Conservation (phyloP, 2,888 invertebrate genomes). For the Drosophila greeni region DNA sequence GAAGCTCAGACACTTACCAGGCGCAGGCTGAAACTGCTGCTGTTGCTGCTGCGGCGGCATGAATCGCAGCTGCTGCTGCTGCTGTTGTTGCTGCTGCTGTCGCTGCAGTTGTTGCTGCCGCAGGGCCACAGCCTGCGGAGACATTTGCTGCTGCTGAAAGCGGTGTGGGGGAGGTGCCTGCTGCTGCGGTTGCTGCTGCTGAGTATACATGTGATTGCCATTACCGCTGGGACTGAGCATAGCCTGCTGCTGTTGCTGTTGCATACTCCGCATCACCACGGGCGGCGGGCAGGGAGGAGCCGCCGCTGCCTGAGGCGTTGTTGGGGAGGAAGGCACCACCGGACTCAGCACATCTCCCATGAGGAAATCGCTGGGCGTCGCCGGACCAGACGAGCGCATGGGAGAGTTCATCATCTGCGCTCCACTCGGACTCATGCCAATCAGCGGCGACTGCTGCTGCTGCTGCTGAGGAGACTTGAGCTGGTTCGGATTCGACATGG, state of each 20-base stretch:
- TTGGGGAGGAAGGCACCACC: constrained; percentile 73
- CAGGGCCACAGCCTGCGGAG: constrained; percentile 48
- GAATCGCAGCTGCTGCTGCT: constrained; percentile 67
- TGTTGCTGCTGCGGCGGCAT: constrained; percentile 59
- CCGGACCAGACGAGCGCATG: constrained; percentile 66
- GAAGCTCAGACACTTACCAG: constrained; percentile 41
- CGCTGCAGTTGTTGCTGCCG: constrained; percentile 60
- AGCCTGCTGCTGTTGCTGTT: constrained; percentile 63
- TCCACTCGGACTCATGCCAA: constrained; percentile 61
- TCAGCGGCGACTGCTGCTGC: constrained; percentile 59
- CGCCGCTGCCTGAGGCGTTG: constrained; percentile 28
- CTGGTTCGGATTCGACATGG: constrained; percentile 62
- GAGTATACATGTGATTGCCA: constrained; percentile 61
- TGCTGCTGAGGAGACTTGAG: constrained; percentile 68
- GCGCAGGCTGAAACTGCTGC: constrained; percentile 60
- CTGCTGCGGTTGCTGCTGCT: constrained; percentile 62
- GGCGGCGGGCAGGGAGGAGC: constrained; percentile 36
- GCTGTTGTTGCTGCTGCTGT: constrained; percentile 60
- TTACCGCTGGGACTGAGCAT: constrained; percentile 70
- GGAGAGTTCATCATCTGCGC: constrained; percentile 59
- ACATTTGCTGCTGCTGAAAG: constrained; percentile 66
- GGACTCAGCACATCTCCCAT: constrained; percentile 59
- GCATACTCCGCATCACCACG: constrained; percentile 63
- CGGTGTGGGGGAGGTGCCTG: constrained; percentile 47
- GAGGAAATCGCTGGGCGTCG: constrained; percentile 65